Base-by-base conservation (phyloP, 2,113 vertebrate species). In the Nothocercus nigrocapillus region DNA sequence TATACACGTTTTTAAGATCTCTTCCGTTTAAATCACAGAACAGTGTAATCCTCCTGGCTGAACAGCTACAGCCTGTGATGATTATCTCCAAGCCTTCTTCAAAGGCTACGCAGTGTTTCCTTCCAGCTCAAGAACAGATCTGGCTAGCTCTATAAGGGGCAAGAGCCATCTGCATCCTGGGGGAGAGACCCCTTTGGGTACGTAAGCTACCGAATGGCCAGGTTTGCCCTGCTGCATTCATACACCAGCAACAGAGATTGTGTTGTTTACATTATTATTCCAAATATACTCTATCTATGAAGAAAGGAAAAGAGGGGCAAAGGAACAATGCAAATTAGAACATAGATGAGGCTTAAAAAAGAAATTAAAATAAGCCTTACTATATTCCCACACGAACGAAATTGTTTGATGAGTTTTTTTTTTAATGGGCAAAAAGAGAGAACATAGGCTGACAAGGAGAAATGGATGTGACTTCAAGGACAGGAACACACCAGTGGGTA, bases 381-480 rank as follows among this genome's bases (percentile, higher is more conserved):
- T 62, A 19, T n/a, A 79, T 89, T 86, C 85, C 95, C 67, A 49
- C 82, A 73, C 89, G 94, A 96, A 95, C 89, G 96, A 67, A 96
- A 93, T 49, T 76, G 27, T 90, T 89, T 86, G 72, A 91, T 34
- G 94, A 80, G 77, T 79, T 72, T 40, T 70, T 75, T 70, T 81
- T 64, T 89, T 38, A 64, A 75, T 24, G 90, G 63, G 77, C 53
- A 82, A 86, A 92, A 93, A 67, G 44, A 93, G 63, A 73, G 80
- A 93, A 85, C 21, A 9, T 15, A 64, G 54, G 72, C 72, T 88
- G 79, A 79, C 90, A 94, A 87, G 64, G 53, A 94, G 77, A 94
- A 94, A 54, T 82, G 78, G 84, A 88, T 90, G 63, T 47, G 93
- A 95, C 96, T 97, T 97, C 96, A 97, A 98, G 97, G 96, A 97